Percentiles rank a stretch among this genome's conserved stretches.
These are phyloP conservation scores for Micromussa lordhowensis DNA, from an alignment of 92 coral and sea anemone genomes.

Conservation along the genomic window DNA sequence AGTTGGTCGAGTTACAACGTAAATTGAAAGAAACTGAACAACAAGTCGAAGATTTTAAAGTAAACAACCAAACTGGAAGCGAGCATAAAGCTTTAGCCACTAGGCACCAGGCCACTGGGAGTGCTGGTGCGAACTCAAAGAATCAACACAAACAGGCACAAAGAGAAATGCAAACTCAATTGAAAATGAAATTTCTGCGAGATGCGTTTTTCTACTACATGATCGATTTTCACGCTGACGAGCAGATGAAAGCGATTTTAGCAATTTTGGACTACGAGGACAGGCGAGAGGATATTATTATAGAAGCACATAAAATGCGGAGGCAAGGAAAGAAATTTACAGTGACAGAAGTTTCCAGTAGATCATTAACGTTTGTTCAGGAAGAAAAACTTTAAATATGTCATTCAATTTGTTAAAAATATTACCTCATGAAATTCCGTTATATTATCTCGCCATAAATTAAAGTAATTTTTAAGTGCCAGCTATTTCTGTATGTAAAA, in stretches of 20 bases:
- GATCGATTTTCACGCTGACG: slow-evolving; percentile 99
- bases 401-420: background rate
- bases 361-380: slow-evolving; percentile 93
- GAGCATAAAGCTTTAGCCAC: slow-evolving; percentile 49
- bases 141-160: slow-evolving; percentile 52
- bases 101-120: slow-evolving; percentile 17
- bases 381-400: slow-evolving; percentile 53
- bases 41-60: slow-evolving; percentile 70
- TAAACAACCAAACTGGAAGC: slow-evolving; percentile 66
- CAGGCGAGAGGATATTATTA: slow-evolving; percentile 85
- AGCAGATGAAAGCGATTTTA: slow-evolving; percentile 95
- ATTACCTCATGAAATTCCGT: background rate
- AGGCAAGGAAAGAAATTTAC: slow-evolving; percentile 90
- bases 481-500: too few relatives aligned
- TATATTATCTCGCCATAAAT: too few relatives aligned
- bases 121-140: slow-evolving; percentile 25
- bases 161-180: slow-evolving; percentile 83
- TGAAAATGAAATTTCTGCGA: slow-evolving; percentile 88
- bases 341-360: slow-evolving; percentile 93
- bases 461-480: too few relatives aligned
- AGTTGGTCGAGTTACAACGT: slow-evolving; percentile 78
- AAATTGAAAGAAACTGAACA: slow-evolving; percentile 78
- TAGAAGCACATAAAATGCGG: slow-evolving; percentile 87
- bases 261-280: slow-evolving; percentile 97
- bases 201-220: slow-evolving; percentile 98